Percentiles rank a stretch among this genome's conserved stretches.
These are phyloP conservation scores for Eucidaris tribuloides DNA, from an alignment of 35 echinoderm and acorn worm genomes.

Conservation along the genomic window DNA sequence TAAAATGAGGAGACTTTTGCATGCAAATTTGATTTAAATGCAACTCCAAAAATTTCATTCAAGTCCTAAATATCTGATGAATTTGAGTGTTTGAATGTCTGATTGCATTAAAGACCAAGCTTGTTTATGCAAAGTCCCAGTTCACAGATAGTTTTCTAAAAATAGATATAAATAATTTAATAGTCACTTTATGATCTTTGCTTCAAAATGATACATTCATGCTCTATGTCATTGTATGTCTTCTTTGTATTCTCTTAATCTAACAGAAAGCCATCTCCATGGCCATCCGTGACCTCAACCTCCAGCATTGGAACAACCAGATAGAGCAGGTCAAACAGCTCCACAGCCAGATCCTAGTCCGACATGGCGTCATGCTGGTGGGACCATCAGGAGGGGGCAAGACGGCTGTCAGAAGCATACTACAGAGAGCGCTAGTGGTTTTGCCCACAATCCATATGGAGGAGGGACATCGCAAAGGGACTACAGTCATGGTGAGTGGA, in stretches of 20 bases:
- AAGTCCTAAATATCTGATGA: too few species aligned
- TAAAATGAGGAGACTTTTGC: too few species aligned
- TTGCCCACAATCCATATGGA: slow-evolving; percentile 77
- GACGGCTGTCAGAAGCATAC: slow-evolving; percentile 73
- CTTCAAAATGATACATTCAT: too few species aligned
- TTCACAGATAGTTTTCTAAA: too few species aligned
- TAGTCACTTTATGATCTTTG: too few species aligned
- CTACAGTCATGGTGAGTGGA: slow-evolving; percentile 68
- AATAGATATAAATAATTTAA: neutral
- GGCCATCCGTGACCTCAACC: slow-evolving; percentile 70
- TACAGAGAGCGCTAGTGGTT: slow-evolving; percentile 84
- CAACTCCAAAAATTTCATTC: too few species aligned
- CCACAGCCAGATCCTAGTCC: slow-evolving; percentile 82
- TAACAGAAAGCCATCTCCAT: slow-evolving; percentile 96
- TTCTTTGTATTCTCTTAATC: neutral
- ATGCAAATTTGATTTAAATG: too few species aligned
- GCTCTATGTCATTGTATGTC: neutral
- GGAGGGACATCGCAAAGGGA: slow-evolving; percentile 38
- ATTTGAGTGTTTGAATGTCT: too few species aligned
- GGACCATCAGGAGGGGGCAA: slow-evolving; percentile 92
- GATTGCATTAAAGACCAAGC: too few species aligned
- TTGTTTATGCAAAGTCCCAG: too few species aligned
- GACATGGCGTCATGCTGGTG: slow-evolving; percentile 94
- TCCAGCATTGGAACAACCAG: slow-evolving; percentile 92
- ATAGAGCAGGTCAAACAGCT: slow-evolving; percentile 92